phyloP scores from a whole-genome alignment of 2,888 invertebrate genomes.

The Ariolimax columbianus region DNA sequence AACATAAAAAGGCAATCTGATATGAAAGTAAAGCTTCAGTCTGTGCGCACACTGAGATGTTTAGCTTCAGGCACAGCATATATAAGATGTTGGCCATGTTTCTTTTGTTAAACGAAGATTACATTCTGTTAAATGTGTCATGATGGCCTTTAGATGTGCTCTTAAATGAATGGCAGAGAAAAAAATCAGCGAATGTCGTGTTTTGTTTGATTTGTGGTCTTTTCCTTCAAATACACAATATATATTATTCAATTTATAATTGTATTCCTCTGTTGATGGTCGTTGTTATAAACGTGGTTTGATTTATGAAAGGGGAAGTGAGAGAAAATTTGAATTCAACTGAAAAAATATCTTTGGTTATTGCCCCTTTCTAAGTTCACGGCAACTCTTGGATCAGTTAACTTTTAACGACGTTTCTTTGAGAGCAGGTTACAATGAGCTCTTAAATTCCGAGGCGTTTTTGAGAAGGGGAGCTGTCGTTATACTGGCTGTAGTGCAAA shows the following conservation, averaged over 20 bases:
- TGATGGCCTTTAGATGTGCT: background rate
- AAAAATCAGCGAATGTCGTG: background rate
- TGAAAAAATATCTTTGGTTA: background rate
- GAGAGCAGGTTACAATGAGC: too few species aligned
- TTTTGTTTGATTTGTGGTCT: background rate
- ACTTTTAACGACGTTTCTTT: too few species aligned
- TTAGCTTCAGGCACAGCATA: background rate
- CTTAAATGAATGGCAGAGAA: background rate
- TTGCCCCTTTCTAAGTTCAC: too few species aligned
- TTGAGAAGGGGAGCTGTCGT: too few species aligned
- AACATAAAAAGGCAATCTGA: background rate
- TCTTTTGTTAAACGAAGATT: slow-evolving; percentile 12
- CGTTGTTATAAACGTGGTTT: background rate
- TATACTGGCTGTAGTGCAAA: too few species aligned
- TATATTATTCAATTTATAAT: slow-evolving; percentile 1
- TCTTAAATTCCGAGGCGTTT: too few species aligned
- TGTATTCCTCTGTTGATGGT: background rate
- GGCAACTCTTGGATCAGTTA: too few species aligned
- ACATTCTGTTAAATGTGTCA: background rate
- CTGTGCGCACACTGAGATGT: background rate
- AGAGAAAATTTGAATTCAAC: background rate
- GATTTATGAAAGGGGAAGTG: background rate
- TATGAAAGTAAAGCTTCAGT: background rate
- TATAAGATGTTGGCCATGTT: slow-evolving; percentile 3
- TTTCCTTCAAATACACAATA: background rate